Base-by-base conservation (phyloP, 1,140 invertebrate species). In the Ladona fulva region DNA sequence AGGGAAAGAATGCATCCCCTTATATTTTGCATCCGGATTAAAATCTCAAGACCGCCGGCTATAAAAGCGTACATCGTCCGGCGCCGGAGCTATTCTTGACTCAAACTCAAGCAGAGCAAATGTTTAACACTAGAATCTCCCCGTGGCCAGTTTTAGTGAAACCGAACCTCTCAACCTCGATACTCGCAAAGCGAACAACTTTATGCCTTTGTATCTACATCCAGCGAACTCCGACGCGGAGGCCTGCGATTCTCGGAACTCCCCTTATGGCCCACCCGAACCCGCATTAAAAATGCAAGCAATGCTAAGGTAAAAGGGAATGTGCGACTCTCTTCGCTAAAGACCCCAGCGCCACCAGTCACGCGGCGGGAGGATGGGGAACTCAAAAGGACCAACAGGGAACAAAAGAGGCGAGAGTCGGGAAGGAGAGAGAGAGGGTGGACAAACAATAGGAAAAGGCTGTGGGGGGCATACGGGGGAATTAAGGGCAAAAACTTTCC, bases 241-340 rank as follows among this genome's bases (percentile, higher is more conserved):
- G n/a, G n/a, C 44, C 19, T 1, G 52, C 12, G 52, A 66, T 12
- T 22, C 52, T 22, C 52, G n/a, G n/a, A n/a, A n/a, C n/a, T 66
- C 52, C 52, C 52, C 52, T 22, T 66, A 66, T 22, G n/a, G n/a
- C 52, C 52, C 14, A 3, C n/a, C n/a, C n/a, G n/a, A n/a, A n/a
- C n/a, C 52, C 52, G 14, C 52, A 66, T 66, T 66, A 66, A 66
- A 66, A 66, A 66, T 66, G 52, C 52, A 66, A 66, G 52, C 52
- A 66, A 66, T 66, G 52, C 52, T 22, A 16, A 19, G 52, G 52
- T 22, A 66, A 66, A 66, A 22, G 52, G 52, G 52, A 22, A 66
- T 66, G 14, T 12, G 52, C 52, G 52, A 66, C n/a, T 66, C 52
- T 16, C 29, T 66, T 19, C 52, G 44, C 44, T 52, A 52, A 52